Evolutionary conservation across 2,113 vertebrate genomes (phyloP).

Genomic region (Raphicerus campestris): DNA sequence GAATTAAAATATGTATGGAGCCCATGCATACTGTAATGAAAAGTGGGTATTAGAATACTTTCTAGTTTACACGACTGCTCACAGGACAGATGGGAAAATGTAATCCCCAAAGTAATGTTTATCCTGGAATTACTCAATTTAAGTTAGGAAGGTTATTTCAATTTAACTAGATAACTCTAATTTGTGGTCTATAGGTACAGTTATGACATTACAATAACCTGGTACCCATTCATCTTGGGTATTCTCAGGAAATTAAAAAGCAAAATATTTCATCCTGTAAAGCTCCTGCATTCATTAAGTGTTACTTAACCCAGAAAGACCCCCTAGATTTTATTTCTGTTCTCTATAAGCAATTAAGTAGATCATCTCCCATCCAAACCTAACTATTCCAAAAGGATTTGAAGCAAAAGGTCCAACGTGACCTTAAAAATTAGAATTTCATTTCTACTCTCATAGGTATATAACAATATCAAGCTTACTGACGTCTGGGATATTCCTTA

Average conservation of each 20-base stretch:
- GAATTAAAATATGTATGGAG: neutral
- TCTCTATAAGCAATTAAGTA: neutral
- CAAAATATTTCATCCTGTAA: neutral
- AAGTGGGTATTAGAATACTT: neutral
- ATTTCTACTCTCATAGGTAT: neutral
- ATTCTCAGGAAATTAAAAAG: neutral
- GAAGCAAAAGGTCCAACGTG: neutral
- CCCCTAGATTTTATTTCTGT: neutral
- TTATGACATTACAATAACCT: neutral
- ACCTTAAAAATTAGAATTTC: slow-evolving; percentile 13
- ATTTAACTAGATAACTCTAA: slow-evolving; percentile 23
- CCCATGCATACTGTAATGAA: neutral
- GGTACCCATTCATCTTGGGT: neutral
- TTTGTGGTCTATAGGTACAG: neutral
- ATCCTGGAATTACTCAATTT: neutral
- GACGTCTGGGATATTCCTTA: neutral
- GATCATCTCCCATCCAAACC: neutral
- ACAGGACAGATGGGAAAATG: slow-evolving; percentile 29
- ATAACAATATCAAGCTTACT: neutral
- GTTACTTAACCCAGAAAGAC: neutral
- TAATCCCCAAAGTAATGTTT: neutral
- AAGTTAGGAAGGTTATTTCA: neutral
- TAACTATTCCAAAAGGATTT: neutral
- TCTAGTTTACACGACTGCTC: neutral
- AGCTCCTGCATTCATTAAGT: neutral